Evolutionary conservation across 2,888 invertebrate genomes (phyloP).

Genomic region (Metellina segmentata): DNA sequence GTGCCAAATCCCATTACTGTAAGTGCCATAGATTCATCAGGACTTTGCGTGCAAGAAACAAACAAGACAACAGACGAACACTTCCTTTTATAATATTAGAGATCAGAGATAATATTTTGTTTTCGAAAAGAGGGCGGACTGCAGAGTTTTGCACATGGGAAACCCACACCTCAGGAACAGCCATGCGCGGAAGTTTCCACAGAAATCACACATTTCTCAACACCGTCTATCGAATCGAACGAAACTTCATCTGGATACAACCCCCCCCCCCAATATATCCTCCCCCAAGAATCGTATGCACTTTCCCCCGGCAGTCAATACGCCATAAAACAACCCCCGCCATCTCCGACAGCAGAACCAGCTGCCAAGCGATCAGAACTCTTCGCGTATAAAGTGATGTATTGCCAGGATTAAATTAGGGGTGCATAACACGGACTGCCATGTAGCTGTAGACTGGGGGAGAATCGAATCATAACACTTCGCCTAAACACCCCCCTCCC

Average conservation of each 20-base stretch:
- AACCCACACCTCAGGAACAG: too few relatives aligned
- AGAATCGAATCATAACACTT: slow-evolving; percentile 55
- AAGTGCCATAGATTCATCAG: too few relatives aligned
- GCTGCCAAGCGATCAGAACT: neutral
- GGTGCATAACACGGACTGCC: neutral
- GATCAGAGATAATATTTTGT: too few relatives aligned
- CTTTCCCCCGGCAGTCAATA: neutral
- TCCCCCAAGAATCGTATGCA: neutral
- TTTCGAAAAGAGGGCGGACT: too few relatives aligned
- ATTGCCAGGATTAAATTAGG: neutral
- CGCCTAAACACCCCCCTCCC: neutral
- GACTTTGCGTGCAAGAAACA: too few relatives aligned
- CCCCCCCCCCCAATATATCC: neutral
- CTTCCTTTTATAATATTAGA: too few relatives aligned
- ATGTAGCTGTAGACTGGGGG: neutral
- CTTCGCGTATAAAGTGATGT: neutral
- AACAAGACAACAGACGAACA: too few relatives aligned
- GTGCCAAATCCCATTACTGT: too few relatives aligned
- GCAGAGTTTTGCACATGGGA: too few relatives aligned
- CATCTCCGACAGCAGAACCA: neutral
- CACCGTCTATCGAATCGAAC: too few relatives aligned
- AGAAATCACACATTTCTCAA: too few relatives aligned
- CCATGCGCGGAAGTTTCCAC: too few relatives aligned
- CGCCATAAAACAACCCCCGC: neutral
- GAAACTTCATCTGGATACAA: neutral